Evolutionary conservation across 2,797 vertebrate genomes (phyloP), one percentile per base, ranked within the genome.

Genomic region (Eulemur albifrons): DNA sequence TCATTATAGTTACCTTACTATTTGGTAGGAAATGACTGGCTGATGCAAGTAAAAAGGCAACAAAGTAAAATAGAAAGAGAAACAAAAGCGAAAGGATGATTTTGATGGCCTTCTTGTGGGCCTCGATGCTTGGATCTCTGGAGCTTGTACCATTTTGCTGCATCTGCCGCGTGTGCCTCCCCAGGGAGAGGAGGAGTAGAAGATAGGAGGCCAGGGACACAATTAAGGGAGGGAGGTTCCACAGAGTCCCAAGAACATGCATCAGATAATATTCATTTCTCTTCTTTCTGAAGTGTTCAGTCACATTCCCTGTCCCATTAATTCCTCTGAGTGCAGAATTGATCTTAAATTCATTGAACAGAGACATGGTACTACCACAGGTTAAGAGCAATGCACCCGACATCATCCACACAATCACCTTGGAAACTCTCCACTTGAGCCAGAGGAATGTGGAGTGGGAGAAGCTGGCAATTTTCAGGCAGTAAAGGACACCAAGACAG

Each of bases 391-490:
- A 18, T 1, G 86, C 25, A 7, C 79, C 87, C 83, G 88, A 23
- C 8, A 98, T 27, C 95, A 97, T 89, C 75, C 93, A 80, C 4
- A 77, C 0, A 0, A 98, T 57, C 67, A 98, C 86, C 25, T 67
- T 77, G 87, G 94, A 94, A 32, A 88, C 93, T 87, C 97, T 95
- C 97, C 94, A 94, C 69, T 97, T 98, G 61, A 98, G 95, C 97
- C 97, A 98, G 20, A 97, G 96, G 86, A 98, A 97, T 0, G 10
- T 1, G 4, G 88, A 54, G 23, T 97, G 93, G 40, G 97, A 96
- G 88, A 97, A 95, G 72, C 1, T 96, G 80, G 96, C 85, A 2
- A 97, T 94, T 92, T 97, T 98, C 87, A 97, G 72, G 80, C 97
- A 98, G 61, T 98, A 97, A 32, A 97, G 30, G 81, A 97, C 93